Evolutionary conservation across 2,888 invertebrate species (phyloP).

Genomic region (Archips crataeganus): DNA sequence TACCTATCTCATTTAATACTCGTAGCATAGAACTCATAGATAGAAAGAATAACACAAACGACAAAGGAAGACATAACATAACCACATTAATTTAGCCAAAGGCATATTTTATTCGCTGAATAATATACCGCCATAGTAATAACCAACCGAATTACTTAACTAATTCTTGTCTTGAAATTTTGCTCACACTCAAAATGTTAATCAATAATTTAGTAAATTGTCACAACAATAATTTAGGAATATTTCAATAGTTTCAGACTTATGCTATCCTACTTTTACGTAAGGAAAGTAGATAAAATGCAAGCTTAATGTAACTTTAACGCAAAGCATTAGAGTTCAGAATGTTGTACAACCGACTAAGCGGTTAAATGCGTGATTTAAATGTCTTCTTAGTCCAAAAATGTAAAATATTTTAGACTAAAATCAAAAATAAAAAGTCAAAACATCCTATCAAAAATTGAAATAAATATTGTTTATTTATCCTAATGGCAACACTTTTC

Average conservation of each 20-base stretch:
- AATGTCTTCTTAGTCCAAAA: constrained; percentile 28
- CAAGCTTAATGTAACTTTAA: constrained; percentile 21
- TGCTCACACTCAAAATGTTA: not conserved
- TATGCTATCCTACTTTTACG: not conserved
- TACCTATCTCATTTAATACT: too few species aligned
- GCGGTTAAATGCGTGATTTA: constrained; percentile 26
- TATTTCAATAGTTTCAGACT: constrained; percentile 1
- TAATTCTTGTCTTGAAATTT: too few species aligned
- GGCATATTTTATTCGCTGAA: too few species aligned
- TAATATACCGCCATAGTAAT: too few species aligned
- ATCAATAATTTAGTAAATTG: not conserved
- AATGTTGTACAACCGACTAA: constrained; percentile 22
- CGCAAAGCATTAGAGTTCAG: constrained; percentile 19
- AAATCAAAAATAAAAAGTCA: constrained; percentile 3
- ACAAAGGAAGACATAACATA: too few species aligned
- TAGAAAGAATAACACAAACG: too few species aligned
- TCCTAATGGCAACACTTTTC: constrained; percentile 49
- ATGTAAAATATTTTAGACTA: not conserved
- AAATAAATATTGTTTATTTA: constrained; percentile 43
- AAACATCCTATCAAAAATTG: constrained; percentile 21
- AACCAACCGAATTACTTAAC: too few species aligned
- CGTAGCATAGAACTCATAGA: too few species aligned
- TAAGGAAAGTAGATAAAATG: constrained; percentile 13
- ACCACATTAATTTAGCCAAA: too few species aligned
- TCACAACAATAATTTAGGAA: constrained; percentile 3